These are phyloP conservation scores for Daboia siamensis DNA, from an alignment of 2,113 vertebrate genomes.

Conservation along the genomic window DNA sequence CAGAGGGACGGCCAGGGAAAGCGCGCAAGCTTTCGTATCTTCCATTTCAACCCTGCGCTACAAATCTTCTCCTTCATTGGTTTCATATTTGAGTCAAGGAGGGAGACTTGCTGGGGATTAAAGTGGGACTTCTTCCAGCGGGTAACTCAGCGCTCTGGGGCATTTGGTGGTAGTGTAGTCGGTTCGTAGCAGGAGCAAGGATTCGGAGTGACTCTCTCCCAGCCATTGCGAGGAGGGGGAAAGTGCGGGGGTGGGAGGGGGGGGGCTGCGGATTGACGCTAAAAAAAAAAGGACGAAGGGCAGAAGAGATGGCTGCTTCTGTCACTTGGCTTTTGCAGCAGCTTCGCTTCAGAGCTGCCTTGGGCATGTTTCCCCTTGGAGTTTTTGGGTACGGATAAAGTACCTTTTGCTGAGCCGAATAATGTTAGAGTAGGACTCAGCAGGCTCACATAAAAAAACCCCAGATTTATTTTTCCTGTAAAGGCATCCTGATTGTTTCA, in stretches of 20 bases:
- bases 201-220: neutral
- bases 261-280: neutral
- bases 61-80: too few relatives aligned
- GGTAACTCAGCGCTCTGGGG: neutral
- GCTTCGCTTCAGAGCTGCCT: neutral
- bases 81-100: neutral
- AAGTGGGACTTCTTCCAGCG: neutral
- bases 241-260: too few relatives aligned
- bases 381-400: neutral
- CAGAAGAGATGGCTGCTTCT: neutral
- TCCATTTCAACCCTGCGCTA: too few relatives aligned
- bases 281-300: neutral
- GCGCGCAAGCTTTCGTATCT: neutral
- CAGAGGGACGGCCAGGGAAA: neutral
- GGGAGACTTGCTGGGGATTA: neutral
- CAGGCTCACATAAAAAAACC: neutral
- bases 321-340: neutral
- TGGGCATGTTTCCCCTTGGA: neutral
- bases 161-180: neutral
- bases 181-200: neutral
- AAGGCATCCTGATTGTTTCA: neutral
- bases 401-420: neutral
- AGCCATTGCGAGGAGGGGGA: neutral
- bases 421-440: neutral
- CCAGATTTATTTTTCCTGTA: neutral